Evolutionary conservation across 2,797 vertebrate species (phyloP).

Genomic region (Bothrops alternatus): DNA sequence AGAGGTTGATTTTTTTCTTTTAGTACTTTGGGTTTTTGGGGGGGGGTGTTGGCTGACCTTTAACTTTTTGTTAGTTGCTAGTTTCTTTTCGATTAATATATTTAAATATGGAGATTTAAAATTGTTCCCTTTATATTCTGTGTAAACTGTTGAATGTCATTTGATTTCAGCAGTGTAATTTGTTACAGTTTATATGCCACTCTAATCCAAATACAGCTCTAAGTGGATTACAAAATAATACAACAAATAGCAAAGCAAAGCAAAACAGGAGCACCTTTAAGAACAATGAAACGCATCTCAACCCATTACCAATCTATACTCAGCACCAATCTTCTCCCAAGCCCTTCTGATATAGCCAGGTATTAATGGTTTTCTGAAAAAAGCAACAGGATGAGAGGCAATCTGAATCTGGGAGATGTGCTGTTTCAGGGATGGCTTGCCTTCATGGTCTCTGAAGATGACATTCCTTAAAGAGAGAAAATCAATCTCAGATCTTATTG

Average conservation of each 20-base stretch:
- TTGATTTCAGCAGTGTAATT: background rate
- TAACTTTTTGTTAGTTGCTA: background rate
- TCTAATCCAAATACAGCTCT: background rate
- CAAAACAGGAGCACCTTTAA: background rate
- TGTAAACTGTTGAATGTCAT: background rate
- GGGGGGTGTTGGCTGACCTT: no score
- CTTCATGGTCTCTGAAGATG: no score
- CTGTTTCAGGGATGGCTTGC: no score
- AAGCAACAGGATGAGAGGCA: background rate
- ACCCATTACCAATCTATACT: background rate
- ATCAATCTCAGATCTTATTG: background rate
- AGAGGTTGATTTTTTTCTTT: background rate
- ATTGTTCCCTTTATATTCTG: background rate
- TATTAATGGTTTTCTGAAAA: background rate
- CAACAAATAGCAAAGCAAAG: background rate
- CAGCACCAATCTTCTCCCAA: background rate
- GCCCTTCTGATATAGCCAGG: background rate
- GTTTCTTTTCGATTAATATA: background rate
- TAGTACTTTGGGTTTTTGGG: background rate
- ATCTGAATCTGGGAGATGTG: background rate
- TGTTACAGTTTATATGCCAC: background rate
- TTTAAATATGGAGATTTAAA: background rate
- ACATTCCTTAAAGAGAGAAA: background rate
- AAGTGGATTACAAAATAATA: background rate
- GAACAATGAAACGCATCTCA: background rate